Evolutionary conservation across 1,140 invertebrate genomes (phyloP), one percentile per base, ranked within the genome.

Genomic region (Rhagoletis zephyria): DNA sequence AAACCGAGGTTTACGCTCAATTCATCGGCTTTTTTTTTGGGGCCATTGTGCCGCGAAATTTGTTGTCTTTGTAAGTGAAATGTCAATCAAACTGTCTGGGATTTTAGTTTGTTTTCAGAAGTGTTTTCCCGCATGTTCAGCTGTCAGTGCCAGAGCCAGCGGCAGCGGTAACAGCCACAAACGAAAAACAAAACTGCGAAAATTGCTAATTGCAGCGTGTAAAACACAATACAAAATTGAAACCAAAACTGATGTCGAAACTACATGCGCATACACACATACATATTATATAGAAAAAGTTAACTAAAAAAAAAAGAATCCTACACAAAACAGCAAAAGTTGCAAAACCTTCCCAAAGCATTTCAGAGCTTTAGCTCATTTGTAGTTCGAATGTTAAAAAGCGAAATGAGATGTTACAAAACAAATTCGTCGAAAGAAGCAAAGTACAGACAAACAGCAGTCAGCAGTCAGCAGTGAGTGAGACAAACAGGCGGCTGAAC

Each of bases 91-190:
- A 87, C 40, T 70, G 86, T 88, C 88, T 60, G 85, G 51, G 81
- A 81, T 56, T 81, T 88, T 88, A 77, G 88, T 88, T 87, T 88
- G 86, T 87, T 88, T 88, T 87, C 88, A 88, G 88, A 88, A 88
- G 88, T 88, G 88, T 88, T 88, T 87, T 87, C 65, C 81, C 65
- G 74, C 88, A 85, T 88, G 88, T 88, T 88, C 65, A 63, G 67
- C 88, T 88, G 88, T 86, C 88, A 88, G 60, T 86, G 60, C 67
- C 60, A 87, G 67, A 81, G 74, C 65, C 86, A 85, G 56, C 88
- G 81, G 85, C 60, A 86, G 74, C 81, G 86, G 81, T 42, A 56
- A 70, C 65, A 65, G 51, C 67, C 48, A 67, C 59, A 74, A 64
- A 65, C 61, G 45, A 86, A 48, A 88, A 64, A 42, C 40, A 65